Evolutionary conservation across 2,888 invertebrate genomes (phyloP).

Genomic region (Callosobruchus maculatus): DNA sequence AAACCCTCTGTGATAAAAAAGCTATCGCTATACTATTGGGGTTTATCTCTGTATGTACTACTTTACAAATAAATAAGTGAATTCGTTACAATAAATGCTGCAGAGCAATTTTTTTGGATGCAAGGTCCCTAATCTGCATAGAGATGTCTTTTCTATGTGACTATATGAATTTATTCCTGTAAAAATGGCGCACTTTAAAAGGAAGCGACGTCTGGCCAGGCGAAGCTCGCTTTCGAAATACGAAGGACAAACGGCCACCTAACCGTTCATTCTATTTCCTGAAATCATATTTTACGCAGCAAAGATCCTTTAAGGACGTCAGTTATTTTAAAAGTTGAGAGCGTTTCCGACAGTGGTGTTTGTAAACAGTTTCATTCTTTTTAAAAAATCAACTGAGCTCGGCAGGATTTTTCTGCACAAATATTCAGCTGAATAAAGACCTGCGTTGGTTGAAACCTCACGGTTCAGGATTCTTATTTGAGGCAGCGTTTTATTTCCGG

Average conservation of each 20-base stretch:
- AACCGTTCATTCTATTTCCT: neutral
- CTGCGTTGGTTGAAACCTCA: neutral
- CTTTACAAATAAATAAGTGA: too few species aligned
- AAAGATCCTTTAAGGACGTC: neutral
- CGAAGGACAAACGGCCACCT: neutral
- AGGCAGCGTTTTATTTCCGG: too few species aligned
- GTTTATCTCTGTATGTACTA: too few species aligned
- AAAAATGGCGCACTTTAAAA: neutral
- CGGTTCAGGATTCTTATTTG: neutral
- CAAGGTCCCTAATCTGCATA: neutral
- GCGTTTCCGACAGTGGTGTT: neutral
- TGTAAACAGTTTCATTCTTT: neutral
- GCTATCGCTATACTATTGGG: too few species aligned
- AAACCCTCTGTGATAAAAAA: too few species aligned
- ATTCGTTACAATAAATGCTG: too few species aligned
- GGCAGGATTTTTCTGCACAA: neutral
- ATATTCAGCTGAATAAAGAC: neutral
- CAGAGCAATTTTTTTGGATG: too few species aligned
- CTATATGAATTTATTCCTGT: neutral
- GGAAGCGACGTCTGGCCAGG: neutral
- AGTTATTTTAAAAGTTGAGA: neutral
- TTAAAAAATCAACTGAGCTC: neutral
- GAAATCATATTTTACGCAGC: neutral
- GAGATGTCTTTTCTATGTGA: too few species aligned
- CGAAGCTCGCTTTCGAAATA: neutral